Evolutionary conservation across 2,888 invertebrate species (phyloP), one percentile per base, ranked within the genome.

Genomic region (Rhagophthalmus giganteus): DNA sequence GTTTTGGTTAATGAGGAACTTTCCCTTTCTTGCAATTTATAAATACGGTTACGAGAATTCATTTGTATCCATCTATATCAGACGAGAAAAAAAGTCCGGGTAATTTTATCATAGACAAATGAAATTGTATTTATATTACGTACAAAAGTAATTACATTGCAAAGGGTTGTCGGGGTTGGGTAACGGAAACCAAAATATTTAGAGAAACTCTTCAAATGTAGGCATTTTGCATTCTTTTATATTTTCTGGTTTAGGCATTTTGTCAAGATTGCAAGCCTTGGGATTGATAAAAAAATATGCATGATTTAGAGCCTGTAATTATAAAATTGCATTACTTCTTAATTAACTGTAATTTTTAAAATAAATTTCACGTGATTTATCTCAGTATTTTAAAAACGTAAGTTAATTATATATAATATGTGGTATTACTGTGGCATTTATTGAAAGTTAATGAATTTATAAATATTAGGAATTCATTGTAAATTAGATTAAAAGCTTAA

Each of bases 221-320:
- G 62, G 61, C 24, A 57, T 48, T 20, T 52, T 46, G 5, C 61
- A 60, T 8, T 37, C 44, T 56, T 64, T 63, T 14, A 69, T 62
- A 35, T 70, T 65, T 32, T 66, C 57, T 4, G 87, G 87, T 68
- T 82, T 85, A 1, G 89, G 87, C 78, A 91, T 81, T 46, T 87
- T 82, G 33, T 79, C 75, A 58, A 85, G 71, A 3, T 79, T 65
- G 15, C 85, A 82, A 2, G 87, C 85, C 14, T 80, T 74, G 0
- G 91, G 91, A 50, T 79, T 78, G 1, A 78, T 81, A 65, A 79
- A 79, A 72, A 92, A 90, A 78, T 88, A 92, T 9, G 76, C 75
- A 70, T 90, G 87, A 33, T 79, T 75, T 24, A 91, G 69, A 3
- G 90, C 89, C 89, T 90, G 75, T 27, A 79, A 78, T 55, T 20